Evolutionary conservation across 1,140 invertebrate species (phyloP), one percentile per base, ranked within the genome.

Genomic region (Potamilus streckersoni): DNA sequence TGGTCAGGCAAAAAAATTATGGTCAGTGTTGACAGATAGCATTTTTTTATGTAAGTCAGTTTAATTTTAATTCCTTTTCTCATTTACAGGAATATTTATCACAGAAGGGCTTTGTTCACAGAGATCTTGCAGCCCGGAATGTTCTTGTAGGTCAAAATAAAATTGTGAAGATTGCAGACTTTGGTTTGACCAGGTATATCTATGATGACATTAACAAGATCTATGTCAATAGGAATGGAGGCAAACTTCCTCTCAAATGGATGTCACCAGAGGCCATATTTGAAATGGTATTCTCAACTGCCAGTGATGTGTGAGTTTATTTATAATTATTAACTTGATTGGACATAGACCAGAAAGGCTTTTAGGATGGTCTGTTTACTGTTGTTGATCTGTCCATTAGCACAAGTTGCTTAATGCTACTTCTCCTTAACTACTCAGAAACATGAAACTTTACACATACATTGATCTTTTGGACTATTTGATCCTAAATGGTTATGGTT

Each of bases 161-260:
- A 72, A 85, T 77, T 38, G 81, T 87, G 59, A 88, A 89, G 78
- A 85, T 89, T 58, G 88, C 89, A 5, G 91, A 91, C 79, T 91
- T 91, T 81, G 91, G 91, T 17, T 83, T 91, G 27, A 88, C 91
- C 61, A 82, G 91, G 11, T 91, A 88, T 79, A 85, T 91, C 58
- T 90, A 90, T 79, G 81, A 90, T 66, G 90, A 91, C 69, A 20
- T 61, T 11, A 69, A 73, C 56, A 84, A 83, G 59, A 78, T 90
- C 11, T 91, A 91, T 73, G 87, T 91, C 71, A 90, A 89, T 92
- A 87, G 92, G 88, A 76, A 91, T 90, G 83, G 91, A 86, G 89
- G 88, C 11, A 82, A 85, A 64, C 72, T 91, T 27, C 90, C 90
- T 2, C 74, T 91, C 23, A 90, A 91, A 81, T 91, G 89, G 89